Conservation (phyloP, 23 tunicate species). For the Botrylloides violaceus region DNA sequence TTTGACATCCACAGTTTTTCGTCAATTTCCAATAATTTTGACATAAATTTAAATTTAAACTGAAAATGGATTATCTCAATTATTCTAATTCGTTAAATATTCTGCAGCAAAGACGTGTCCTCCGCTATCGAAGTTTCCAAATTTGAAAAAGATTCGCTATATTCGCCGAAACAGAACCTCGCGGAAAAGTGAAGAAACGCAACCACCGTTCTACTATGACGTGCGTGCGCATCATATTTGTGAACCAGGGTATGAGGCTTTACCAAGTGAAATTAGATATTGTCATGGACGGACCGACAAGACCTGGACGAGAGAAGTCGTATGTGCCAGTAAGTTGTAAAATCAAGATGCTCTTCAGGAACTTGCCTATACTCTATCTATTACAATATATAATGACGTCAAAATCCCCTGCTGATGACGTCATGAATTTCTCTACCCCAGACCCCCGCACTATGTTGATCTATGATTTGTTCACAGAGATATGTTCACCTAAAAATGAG, state of each 20-base stretch:
- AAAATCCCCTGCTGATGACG: no score
- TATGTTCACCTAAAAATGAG: neutral
- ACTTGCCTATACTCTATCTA: no score
- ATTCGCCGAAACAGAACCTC: slow-evolving; percentile 9
- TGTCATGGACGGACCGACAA: slow-evolving; percentile 43
- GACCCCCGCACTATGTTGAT: no score
- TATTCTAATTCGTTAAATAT: no score
- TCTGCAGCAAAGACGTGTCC: slow-evolving; percentile 28
- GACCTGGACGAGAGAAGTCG: slow-evolving; percentile 16
- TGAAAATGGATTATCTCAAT: no score
- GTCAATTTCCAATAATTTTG: no score
- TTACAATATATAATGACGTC: no score
- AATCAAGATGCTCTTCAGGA: no score
- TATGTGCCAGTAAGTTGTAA: slow-evolving; percentile 15
- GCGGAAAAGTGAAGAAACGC: neutral
- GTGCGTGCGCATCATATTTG: slow-evolving; percentile 35
- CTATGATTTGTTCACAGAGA: slow-evolving; percentile 1
- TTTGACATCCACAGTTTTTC: no score
- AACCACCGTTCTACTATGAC: slow-evolving; percentile 25
- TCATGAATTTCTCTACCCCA: no score
- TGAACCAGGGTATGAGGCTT: slow-evolving; percentile 31
- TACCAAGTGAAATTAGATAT: neutral
- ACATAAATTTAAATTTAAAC: no score
- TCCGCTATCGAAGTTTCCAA: slow-evolving; percentile 4
- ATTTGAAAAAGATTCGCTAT: slow-evolving; percentile 6